Base-by-base conservation (phyloP, 1,140 invertebrate genomes). In the Panonychus citri region DNA sequence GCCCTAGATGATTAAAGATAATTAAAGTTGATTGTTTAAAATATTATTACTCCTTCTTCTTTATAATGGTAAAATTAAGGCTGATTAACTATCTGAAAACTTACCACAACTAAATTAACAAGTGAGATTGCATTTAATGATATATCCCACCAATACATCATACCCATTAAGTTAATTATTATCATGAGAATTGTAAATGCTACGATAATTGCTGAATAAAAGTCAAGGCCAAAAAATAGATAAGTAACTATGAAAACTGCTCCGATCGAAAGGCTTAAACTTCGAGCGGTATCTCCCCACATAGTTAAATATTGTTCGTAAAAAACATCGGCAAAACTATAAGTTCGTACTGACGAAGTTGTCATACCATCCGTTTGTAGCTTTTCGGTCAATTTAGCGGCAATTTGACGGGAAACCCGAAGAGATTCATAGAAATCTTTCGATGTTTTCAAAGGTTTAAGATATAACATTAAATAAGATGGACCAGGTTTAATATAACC, bases 41-140 rank as follows among this genome's bases (percentile, higher is more conserved):
- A n/a, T n/a, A n/a, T n/a, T n/a, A n/a, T n/a, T n/a, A n/a, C n/a
- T n/a, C n/a, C n/a, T n/a, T n/a, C n/a, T n/a, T n/a, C n/a, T n/a
- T n/a, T n/a, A n/a, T n/a, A n/a, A n/a, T n/a, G n/a, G n/a, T n/a
- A n/a, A n/a, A n/a, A n/a, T n/a, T n/a, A n/a, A n/a, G n/a, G n/a
- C n/a, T n/a, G n/a, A n/a, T n/a, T n/a, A n/a, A n/a, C n/a, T n/a
- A n/a, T n/a, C 21, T 13, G 25, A n/a, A n/a, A 48, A 66, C 68
- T 66, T 62, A 76, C 75, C 73, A 77, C 77, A 58, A 77, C 74
- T 26, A 78, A 63, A 64, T 77, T 77, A 54, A 78, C 76, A 0
- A 77, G 65, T 17, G 75, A 75, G 4, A 77, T 65, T 17, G 76
- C 76, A 62, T 77, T 77, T n/a, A 77, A 64, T 30, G 69, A 66